Evolutionary conservation across 1,140 invertebrate genomes (phyloP), one percentile per base, ranked within the genome.

Genomic region (Procambarus virginalis): DNA sequence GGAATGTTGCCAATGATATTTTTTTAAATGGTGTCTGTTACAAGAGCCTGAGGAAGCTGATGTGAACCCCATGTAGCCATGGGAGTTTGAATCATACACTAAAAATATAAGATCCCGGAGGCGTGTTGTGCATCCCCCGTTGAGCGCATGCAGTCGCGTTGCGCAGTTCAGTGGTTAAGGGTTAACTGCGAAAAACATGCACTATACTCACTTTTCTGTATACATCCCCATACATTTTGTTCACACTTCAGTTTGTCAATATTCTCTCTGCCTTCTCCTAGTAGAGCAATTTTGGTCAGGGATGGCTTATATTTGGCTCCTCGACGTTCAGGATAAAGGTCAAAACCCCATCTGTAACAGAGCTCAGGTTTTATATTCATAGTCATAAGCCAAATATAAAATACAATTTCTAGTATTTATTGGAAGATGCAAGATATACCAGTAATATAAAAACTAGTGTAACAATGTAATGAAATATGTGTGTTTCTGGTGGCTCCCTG

Each of bases 251-350:
- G 94, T 93, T 96, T 97, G 70, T 97, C 95, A 6, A 96, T 93
- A 78, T 94, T 94, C 93, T 97, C 96, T 93, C 95, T 94, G 91
- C 96, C 96, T 94, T 96, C 95, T 55, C 95, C 93, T 3, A 95
- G 94, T 70, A 96, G 92, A 68, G 88, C 81, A 12, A 95, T 94
- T 76, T 95, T 94, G 46, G 93, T 93, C 93, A 95, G 94, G 92
- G 93, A 95, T 6, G 94, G 94, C 85, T 95, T 95, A 93, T 94
- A 95, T 83, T 94, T 94, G 79, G 92, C 93, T 14, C 96, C 96
- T 93, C 95, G 95, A 92, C 98, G 95, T 94, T 98, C 96, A 9
- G 97, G 98, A 94, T 97, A 98, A 60, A 98, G 95, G 94, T 97
- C 97, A 93, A 97, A 97, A 86, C 97, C 96, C 95, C 92, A 94